These are phyloP conservation scores for Agapornis canus DNA, from an alignment of 2,797 vertebrate species.

Conservation along the genomic window DNA sequence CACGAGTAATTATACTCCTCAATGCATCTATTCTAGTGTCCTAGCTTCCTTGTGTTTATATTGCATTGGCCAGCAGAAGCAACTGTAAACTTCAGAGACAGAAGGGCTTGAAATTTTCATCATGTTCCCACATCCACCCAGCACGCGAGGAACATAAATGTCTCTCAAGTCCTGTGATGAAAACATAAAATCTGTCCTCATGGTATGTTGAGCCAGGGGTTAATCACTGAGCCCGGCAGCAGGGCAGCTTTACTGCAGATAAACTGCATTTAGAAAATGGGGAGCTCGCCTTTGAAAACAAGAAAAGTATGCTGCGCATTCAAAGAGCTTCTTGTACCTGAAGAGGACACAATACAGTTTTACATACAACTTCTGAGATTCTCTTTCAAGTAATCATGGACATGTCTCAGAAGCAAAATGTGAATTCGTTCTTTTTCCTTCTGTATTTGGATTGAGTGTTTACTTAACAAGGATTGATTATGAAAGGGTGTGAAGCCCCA, in stretches of 20 bases:
- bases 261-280: background rate
- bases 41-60: background rate
- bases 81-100: background rate
- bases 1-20: background rate
- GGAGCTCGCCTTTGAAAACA: background rate
- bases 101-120: background rate
- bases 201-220: background rate
- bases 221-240: background rate
- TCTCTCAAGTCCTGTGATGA: background rate
- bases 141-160: background rate
- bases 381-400: background rate
- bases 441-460: background rate
- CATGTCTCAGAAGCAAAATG: background rate
- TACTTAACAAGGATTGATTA: background rate
- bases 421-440: background rate
- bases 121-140: fast-evolving
- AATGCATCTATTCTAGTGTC: background rate
- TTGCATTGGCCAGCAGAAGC: background rate
- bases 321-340: background rate
- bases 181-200: background rate
- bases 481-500: background rate
- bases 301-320: background rate
- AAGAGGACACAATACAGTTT: background rate
- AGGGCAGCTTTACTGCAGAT: background rate
- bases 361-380: background rate